Base-by-base conservation (phyloP, 2,113 vertebrate species). In the Desmodus rotundus region DNA sequence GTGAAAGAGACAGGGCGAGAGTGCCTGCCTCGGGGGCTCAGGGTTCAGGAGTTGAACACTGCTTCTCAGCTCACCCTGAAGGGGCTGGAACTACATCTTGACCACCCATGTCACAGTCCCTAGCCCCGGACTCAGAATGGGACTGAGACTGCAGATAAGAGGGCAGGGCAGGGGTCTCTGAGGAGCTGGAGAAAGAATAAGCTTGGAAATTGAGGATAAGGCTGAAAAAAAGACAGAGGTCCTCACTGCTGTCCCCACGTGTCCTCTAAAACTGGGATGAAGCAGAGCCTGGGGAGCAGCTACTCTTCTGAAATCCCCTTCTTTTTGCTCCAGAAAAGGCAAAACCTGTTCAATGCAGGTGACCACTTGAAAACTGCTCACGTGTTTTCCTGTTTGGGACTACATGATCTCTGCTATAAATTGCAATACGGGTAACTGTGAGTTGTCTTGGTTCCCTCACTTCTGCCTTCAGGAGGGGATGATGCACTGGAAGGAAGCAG, bases 91-190 rank as follows among this genome's bases (percentile, higher is more conserved):
- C 31, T n/a, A 45, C 17, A 1, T 26, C 52, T 7, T 4, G 43
- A 26, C 3, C 41, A 15, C 11, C 24, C 26, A 2, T 5, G 2
- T 38, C 50, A 41, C 41, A 33, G 0, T 1, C 36, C 31, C 16
- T 10, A 36, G 43, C 82, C 54, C 22, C 56, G 63, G n/a, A 17
- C 43, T 56, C 11, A 1, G 20, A 50, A 14, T 28, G 56, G 78
- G 45, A 14, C 33, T n/a, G 6, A 24, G 54, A 4, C 3, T 43
- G 15, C 7, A 7, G 50, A 38, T 10, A 14, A 58, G 38, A 16
- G 33, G 1, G 10, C 1, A 10, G 6, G 45, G 28, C 14, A 13
- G 26, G 4, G 0, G 22, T 63, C 73, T 41, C 31, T 2, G 33
- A 47, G 26, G 31, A 83, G 26, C 31, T 16, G 45, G 28, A 11